Percentiles rank a stretch among this genome's conserved stretches.
Conservation (phyloP, 2,888 invertebrate genomes). For the Acrocera orbiculus region DNA sequence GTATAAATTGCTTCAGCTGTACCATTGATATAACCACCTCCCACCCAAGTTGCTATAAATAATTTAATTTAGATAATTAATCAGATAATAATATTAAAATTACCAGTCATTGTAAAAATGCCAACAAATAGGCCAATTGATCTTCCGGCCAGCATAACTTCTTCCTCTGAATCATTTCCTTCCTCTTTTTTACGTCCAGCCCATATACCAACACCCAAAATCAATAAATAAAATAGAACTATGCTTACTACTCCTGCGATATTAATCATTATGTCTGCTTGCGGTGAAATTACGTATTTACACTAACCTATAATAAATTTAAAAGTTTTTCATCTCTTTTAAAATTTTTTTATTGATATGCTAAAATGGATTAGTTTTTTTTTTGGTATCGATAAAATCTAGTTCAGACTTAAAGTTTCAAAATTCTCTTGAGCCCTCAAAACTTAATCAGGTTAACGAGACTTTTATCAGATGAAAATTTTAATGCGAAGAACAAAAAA, state of each 20-base stretch:
- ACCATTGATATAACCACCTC: slow-evolving; percentile 98
- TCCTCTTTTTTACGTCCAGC: slow-evolving; percentile 84
- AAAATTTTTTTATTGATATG: no score
- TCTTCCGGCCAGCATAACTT: slow-evolving; percentile 95
- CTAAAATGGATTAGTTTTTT: no score
- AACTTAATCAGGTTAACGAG: no score
- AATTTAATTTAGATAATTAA: background rate
- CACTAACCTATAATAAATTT: no score
- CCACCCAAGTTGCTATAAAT: slow-evolving; percentile 90
- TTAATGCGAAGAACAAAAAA: no score
- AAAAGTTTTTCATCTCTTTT: no score
- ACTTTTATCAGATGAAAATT: no score
- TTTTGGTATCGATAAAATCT: no score
- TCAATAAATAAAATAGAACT: slow-evolving; percentile 87
- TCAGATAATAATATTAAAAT: slow-evolving; percentile 9
- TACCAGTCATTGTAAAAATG: slow-evolving; percentile 98
- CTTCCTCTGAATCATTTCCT: slow-evolving; percentile 84
- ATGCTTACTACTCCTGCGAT: slow-evolving; percentile 85
- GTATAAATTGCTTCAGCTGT: slow-evolving; percentile 95
- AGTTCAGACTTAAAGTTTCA: no score
- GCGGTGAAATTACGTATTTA: no score
- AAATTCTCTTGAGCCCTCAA: no score
- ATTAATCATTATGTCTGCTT: slow-evolving; percentile 61
- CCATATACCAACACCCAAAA: slow-evolving; percentile 92
- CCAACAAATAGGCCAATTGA: slow-evolving; percentile 95